Percentiles rank a stretch among this genome's conserved stretches.
These are phyloP conservation scores for Chrysolina haemoptera DNA, from an alignment of 2,888 invertebrate species.

Conservation along the genomic window DNA sequence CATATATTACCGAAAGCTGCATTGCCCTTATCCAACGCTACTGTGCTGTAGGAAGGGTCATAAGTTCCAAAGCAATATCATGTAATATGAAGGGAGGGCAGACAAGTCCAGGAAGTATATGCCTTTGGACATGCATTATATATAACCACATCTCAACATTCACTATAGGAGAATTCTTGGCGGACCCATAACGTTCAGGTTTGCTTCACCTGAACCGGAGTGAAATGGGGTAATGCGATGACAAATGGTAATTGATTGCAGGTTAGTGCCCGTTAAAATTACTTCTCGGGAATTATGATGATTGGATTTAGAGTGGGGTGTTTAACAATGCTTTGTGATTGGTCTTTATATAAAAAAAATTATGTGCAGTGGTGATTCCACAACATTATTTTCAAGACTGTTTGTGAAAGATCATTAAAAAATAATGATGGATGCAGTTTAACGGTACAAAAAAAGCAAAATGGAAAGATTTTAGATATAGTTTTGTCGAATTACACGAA, in stretches of 20 bases:
- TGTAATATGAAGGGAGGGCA: constrained; percentile 32
- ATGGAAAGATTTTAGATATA: too few relatives aligned
- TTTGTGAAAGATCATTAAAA: too few relatives aligned
- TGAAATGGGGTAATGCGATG: background rate
- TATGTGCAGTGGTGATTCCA: too few relatives aligned
- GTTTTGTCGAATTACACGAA: too few relatives aligned
- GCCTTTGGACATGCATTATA: constrained; percentile 27
- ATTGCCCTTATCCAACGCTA: constrained; percentile 1
- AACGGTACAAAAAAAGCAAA: too few relatives aligned
- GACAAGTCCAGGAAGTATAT: constrained; percentile 23
- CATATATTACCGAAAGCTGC: background rate
- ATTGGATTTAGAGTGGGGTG: background rate
- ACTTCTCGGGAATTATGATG: background rate
- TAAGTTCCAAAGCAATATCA: constrained; percentile 24
- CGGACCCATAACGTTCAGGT: constrained; percentile 11
- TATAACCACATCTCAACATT: constrained; percentile 25
- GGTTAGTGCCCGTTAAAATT: background rate
- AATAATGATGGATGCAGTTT: too few relatives aligned
- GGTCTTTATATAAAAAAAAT: background rate
- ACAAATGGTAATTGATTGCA: constrained; percentile 6
- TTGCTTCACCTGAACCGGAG: background rate
- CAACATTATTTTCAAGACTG: too few relatives aligned
- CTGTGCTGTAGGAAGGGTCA: constrained; percentile 9
- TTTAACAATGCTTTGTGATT: background rate
- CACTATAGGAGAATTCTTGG: constrained; percentile 25